phyloP scores from a whole-genome alignment of 2,888 invertebrate genomes.

The Drosophila kokeensis region DNA sequence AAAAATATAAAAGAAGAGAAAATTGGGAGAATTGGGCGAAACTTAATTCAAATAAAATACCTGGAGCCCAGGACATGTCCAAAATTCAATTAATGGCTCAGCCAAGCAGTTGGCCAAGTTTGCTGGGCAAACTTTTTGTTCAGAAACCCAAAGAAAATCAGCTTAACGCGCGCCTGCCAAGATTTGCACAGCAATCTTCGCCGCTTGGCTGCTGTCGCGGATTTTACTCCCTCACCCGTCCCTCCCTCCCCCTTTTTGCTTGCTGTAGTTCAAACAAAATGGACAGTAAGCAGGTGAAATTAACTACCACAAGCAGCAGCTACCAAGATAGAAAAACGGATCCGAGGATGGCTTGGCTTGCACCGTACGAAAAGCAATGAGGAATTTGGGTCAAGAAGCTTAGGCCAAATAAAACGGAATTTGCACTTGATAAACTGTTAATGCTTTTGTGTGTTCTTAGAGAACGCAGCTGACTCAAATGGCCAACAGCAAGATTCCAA shows the following conservation, averaged over 20 bases:
- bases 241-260: not conserved
- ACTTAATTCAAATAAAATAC: conserved; percentile 19
- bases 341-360: conserved; percentile 14
- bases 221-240: conserved; percentile 31
- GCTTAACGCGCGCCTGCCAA: conserved; percentile 64
- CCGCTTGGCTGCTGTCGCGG: conserved; percentile 64
- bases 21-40: not conserved
- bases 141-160: conserved; percentile 55
- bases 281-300: conserved; percentile 77
- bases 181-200: conserved; percentile 70
- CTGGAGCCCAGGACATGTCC: conserved; percentile 34
- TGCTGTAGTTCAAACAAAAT: conserved; percentile 26
- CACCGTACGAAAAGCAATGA: conserved; percentile 49
- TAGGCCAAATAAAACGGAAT: conserved; percentile 25
- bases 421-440: conserved; percentile 33
- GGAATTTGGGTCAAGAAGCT: conserved; percentile 49
- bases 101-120: conserved; percentile 46
- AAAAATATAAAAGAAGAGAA: conserved; percentile 12
- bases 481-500: conserved; percentile 6
- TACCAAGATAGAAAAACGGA: not conserved
- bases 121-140: conserved; percentile 32
- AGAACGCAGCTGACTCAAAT: not conserved
- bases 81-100: conserved; percentile 64
- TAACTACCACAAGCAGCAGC: conserved; percentile 64
- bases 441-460: not conserved